Percentiles rank a stretch among this genome's conserved stretches.
These are phyloP conservation scores for Drosophila barbarae DNA, from an alignment of 2,888 invertebrate genomes.

Conservation along the genomic window DNA sequence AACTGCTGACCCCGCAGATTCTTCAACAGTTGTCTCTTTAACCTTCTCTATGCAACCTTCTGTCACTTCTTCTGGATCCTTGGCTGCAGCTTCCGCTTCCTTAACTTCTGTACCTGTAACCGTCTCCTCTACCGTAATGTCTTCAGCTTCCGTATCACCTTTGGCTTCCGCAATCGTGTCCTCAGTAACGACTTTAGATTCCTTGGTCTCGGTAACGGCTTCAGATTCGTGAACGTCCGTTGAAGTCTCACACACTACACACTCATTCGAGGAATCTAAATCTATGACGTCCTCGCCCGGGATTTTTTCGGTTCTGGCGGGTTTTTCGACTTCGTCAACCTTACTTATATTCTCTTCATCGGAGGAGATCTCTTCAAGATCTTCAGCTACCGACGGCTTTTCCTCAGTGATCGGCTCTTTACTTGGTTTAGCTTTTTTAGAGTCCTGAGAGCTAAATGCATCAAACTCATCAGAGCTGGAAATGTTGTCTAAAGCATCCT, in stretches of 20 bases:
- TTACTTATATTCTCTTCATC: constrained; percentile 42
- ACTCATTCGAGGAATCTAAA: constrained; percentile 53
- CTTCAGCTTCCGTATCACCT: neutral
- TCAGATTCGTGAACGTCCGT: neutral
- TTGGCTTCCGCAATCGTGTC: neutral
- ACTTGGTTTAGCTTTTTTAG: neutral
- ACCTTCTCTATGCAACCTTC: neutral
- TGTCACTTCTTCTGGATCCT: neutral
- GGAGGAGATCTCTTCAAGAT: constrained; percentile 51
- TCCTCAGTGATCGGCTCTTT: neutral
- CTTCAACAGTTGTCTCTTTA: neutral
- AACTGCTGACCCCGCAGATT: neutral
- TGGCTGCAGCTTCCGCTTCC: neutral
- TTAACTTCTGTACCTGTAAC: neutral
- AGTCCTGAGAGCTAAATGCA: constrained; percentile 1
- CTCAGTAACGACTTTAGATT: neutral
- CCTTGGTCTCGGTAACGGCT: neutral
- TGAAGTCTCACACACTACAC: neutral
- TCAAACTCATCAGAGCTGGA: constrained; percentile 62
- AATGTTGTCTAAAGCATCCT: constrained; percentile 60
- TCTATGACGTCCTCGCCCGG: constrained; percentile 44
- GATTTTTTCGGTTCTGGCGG: neutral
- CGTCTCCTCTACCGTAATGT: neutral
- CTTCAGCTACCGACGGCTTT: constrained; percentile 1
- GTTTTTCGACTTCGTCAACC: neutral